These are phyloP conservation scores for Erebia ligea DNA, from an alignment of 2,888 invertebrate species.

Conservation along the genomic window DNA sequence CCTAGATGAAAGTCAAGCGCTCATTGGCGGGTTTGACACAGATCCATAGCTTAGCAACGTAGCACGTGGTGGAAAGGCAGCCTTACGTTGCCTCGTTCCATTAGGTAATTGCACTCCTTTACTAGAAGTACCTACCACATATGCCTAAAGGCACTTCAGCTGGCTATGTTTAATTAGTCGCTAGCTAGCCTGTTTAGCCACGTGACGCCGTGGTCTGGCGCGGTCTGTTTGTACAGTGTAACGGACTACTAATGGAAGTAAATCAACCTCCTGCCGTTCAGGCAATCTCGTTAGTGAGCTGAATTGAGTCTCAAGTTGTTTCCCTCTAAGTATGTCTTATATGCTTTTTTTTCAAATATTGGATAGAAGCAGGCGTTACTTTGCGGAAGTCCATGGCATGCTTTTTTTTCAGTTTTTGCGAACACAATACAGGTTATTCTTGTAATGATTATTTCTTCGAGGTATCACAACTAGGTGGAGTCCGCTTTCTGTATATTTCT, in stretches of 20 bases:
- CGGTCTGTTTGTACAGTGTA: constrained; percentile 61
- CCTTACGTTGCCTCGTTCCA: not conserved
- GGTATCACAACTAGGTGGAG: too few species aligned
- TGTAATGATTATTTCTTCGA: too few species aligned
- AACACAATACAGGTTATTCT: too few species aligned
- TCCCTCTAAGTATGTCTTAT: not conserved
- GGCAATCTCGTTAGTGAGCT: constrained; percentile 72
- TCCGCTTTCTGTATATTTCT: too few species aligned
- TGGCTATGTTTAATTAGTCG: constrained; percentile 20
- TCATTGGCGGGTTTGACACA: too few species aligned
- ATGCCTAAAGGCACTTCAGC: constrained; percentile 21
- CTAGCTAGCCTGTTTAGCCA: constrained; percentile 26
- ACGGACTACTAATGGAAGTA: constrained; percentile 64
- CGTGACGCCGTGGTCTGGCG: constrained; percentile 51
- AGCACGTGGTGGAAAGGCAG: too few species aligned
- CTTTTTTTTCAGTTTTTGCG: too few species aligned
- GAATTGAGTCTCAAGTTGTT: not conserved
- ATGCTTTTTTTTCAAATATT: too few species aligned
- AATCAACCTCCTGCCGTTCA: constrained; percentile 71
- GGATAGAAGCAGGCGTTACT: too few species aligned
- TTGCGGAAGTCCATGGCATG: too few species aligned
- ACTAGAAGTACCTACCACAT: constrained; percentile 22
- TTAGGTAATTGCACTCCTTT: not conserved
- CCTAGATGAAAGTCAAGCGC: too few species aligned
- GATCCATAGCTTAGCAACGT: too few species aligned